Percentiles rank a stretch among this genome's conserved stretches.
Evolutionary conservation across 2,888 invertebrate genomes (phyloP).

Genomic region (Yponomeuta evonymella): DNA sequence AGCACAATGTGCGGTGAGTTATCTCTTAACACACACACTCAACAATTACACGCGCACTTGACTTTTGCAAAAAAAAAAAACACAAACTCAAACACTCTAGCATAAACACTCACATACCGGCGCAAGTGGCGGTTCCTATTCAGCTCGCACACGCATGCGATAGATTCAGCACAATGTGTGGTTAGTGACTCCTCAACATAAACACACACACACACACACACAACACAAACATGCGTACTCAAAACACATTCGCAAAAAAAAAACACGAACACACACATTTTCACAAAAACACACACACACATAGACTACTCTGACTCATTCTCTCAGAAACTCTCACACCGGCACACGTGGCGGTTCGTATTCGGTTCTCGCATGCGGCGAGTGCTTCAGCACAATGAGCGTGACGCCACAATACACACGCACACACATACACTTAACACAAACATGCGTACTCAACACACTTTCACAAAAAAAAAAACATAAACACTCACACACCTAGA

Average conservation of each 20-base stretch:
- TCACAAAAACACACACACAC: no score
- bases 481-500: no score
- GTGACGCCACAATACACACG: slow-evolving; percentile 48
- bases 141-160: slow-evolving; percentile 90
- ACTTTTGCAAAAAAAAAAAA: no score
- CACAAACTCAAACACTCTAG: no score
- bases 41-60: background rate
- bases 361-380: slow-evolving; percentile 92
- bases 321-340: slow-evolving; percentile 30
- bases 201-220: no score
- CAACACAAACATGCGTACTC: no score
- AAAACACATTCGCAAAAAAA: no score
- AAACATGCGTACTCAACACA: no score
- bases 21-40: background rate
- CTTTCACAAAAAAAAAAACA: no score
- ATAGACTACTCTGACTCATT: no score
- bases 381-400: slow-evolving; percentile 88
- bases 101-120: slow-evolving; percentile 51
- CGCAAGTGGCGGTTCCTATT: slow-evolving; percentile 91
- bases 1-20: slow-evolving; percentile 82
- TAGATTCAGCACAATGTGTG: slow-evolving; percentile 89
- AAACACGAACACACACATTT: no score
- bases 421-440: no score
- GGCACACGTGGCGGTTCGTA: slow-evolving; percentile 89
- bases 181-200: slow-evolving; percentile 33